These are phyloP conservation scores for Augochlora pura DNA, from an alignment of 1,140 invertebrate species.

Conservation along the genomic window DNA sequence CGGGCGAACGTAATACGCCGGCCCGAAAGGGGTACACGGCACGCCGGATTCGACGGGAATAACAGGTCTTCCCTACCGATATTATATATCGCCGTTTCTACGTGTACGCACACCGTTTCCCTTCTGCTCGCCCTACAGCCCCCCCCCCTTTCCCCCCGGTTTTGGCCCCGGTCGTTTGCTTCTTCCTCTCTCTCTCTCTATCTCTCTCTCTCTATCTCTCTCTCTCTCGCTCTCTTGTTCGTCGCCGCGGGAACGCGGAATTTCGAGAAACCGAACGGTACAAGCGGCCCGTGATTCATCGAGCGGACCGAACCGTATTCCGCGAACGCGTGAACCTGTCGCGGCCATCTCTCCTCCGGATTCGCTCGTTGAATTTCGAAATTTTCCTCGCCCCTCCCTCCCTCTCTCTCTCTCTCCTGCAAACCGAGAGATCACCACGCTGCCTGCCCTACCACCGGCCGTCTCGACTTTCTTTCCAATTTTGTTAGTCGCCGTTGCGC, in stretches of 20 bases:
- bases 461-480: too few relatives aligned
- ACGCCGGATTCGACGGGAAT: conserved; percentile 40
- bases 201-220: too few relatives aligned
- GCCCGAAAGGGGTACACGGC: conserved; percentile 31
- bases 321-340: conserved; percentile 12
- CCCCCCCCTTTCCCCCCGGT: too few relatives aligned
- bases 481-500: too few relatives aligned
- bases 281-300: conserved; percentile 42
- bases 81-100: conserved; percentile 36
- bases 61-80: conserved; percentile 6
- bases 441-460: too few relatives aligned
- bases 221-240: too few relatives aligned
- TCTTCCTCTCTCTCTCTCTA: conserved; percentile 1
- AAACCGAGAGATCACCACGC: too few relatives aligned
- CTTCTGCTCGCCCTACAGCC: neutral
- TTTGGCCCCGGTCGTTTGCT: neutral
- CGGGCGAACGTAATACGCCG: conserved; percentile 66
- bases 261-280: conserved; percentile 49
- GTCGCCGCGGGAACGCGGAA: conserved; percentile 40
- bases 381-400: too few relatives aligned
- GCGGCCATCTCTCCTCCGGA: neutral
- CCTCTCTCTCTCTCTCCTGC: too few relatives aligned
- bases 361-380: too few relatives aligned
- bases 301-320: conserved; percentile 12
- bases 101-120: neutral